These are phyloP conservation scores for Lasioglossum pauxillum DNA, from an alignment of 2,888 invertebrate species.

Conservation along the genomic window DNA sequence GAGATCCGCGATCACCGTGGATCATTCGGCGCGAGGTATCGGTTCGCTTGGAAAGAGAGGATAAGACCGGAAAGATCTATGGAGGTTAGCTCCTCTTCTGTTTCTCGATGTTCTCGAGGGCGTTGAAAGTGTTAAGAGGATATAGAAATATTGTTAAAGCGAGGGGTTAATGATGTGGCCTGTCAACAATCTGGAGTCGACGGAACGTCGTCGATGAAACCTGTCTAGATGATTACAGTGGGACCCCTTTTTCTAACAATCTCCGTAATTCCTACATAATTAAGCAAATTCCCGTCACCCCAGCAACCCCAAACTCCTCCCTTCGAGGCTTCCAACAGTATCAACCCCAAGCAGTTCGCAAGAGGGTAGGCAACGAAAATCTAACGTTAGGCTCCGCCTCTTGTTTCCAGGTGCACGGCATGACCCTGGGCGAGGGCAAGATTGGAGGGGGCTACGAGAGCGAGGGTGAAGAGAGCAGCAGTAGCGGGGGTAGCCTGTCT, in stretches of 20 bases:
- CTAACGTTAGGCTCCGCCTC: slow-evolving; percentile 56
- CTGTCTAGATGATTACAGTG: not conserved
- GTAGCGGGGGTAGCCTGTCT: slow-evolving; percentile 90
- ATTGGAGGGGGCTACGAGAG: slow-evolving; percentile 91
- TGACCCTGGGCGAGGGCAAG: slow-evolving; percentile 85
- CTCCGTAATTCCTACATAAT: not conserved
- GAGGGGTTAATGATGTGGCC: not conserved
- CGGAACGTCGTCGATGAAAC: not conserved
- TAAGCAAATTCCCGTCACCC: slow-evolving; percentile 4
- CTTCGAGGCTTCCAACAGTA: not conserved
- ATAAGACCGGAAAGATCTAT: not conserved
- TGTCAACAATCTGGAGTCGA: not conserved
- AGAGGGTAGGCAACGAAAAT: slow-evolving; percentile 3
- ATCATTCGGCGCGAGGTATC: not conserved
- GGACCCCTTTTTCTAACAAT: not conserved
- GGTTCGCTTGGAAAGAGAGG: not conserved
- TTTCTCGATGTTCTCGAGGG: not conserved
- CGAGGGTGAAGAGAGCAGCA: slow-evolving; percentile 94
- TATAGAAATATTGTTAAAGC: not conserved
- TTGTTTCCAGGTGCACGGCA: slow-evolving; percentile 87
- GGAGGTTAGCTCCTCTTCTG: not conserved
- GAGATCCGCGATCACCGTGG: not conserved
- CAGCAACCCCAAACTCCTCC: slow-evolving; percentile 1
- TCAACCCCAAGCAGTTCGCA: slow-evolving; percentile 11
- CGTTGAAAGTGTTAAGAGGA: no score